Conservation (phyloP, 2,888 invertebrate species). For the Trachelus iudaicus region DNA sequence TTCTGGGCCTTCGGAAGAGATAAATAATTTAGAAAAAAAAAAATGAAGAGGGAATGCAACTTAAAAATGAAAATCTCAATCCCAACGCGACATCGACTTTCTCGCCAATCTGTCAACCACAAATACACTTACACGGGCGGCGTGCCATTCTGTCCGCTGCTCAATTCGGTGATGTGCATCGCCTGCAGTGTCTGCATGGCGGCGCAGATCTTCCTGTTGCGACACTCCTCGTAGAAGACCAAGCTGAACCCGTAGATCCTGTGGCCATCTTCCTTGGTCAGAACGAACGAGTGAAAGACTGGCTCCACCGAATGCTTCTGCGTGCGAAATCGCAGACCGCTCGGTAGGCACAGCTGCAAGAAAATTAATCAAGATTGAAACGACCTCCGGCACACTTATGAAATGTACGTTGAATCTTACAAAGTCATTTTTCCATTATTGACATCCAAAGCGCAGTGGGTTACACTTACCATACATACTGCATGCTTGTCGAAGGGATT, state of each 20-base stretch:
- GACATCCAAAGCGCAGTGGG: background rate
- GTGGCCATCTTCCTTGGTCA: constrained; percentile 96
- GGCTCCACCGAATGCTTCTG: constrained; percentile 90
- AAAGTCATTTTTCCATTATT: background rate
- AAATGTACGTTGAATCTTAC: background rate
- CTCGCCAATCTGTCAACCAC: background rate
- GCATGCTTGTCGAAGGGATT: constrained; percentile 95
- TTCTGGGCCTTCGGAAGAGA: constrained; percentile 50
- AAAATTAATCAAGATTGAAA: constrained; percentile 18
- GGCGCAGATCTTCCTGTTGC: constrained; percentile 90
- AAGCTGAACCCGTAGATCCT: constrained; percentile 94
- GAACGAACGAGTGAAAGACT: constrained; percentile 95
- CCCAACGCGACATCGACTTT: background rate
- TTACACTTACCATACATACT: constrained; percentile 87
- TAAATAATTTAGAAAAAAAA: constrained; percentile 9
- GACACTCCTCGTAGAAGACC: constrained; percentile 96
- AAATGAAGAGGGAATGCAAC: background rate
- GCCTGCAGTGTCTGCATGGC: constrained; percentile 97
- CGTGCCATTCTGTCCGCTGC: constrained; percentile 76
- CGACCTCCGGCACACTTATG: background rate
- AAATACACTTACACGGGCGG: constrained; percentile 55
- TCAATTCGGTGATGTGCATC: constrained; percentile 90
- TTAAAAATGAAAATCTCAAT: background rate
- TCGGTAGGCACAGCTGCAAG: constrained; percentile 90
- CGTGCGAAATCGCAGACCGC: constrained; percentile 93